These are phyloP conservation scores for Parascotia fuliginaria DNA, from an alignment of 2,888 invertebrate genomes.

Conservation along the genomic window DNA sequence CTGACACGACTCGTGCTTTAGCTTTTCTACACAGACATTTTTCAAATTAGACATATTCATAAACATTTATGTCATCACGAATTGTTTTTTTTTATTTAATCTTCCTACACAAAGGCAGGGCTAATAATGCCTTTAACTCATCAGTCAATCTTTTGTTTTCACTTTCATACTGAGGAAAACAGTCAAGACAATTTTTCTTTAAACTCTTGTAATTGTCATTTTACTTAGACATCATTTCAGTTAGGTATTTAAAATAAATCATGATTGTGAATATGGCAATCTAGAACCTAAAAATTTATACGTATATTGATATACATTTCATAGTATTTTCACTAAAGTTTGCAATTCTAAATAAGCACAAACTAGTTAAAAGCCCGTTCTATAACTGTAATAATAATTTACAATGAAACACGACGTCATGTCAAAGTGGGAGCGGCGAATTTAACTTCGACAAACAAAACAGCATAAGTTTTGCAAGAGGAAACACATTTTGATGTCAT, in stretches of 20 bases:
- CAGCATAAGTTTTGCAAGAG: conserved; percentile 29
- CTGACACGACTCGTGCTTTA: conserved; percentile 51
- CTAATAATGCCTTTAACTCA: no score
- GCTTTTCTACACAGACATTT: conserved; percentile 10
- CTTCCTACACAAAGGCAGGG: background rate
- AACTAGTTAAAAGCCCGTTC: conserved; percentile 10
- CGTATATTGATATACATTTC: background rate
- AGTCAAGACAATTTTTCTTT: no score
- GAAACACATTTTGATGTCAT: conserved; percentile 31
- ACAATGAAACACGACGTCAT: conserved; percentile 12
- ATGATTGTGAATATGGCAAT: no score
- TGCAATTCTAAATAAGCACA: conserved; percentile 13
- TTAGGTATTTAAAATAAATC: no score
- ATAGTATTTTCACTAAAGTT: background rate
- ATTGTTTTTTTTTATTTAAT: background rate
- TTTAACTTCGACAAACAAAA: conserved; percentile 17
- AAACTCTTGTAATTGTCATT: no score
- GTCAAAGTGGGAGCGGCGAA: conserved; percentile 23
- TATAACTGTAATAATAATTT: background rate
- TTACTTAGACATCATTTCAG: no score
- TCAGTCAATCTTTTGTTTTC: background rate
- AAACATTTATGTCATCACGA: background rate
- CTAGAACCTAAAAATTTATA: no score
- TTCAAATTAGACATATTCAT: background rate
- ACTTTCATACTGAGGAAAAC: background rate